phyloP scores from a whole-genome alignment of 2,888 invertebrate species.

The Dilophus febrilis region DNA sequence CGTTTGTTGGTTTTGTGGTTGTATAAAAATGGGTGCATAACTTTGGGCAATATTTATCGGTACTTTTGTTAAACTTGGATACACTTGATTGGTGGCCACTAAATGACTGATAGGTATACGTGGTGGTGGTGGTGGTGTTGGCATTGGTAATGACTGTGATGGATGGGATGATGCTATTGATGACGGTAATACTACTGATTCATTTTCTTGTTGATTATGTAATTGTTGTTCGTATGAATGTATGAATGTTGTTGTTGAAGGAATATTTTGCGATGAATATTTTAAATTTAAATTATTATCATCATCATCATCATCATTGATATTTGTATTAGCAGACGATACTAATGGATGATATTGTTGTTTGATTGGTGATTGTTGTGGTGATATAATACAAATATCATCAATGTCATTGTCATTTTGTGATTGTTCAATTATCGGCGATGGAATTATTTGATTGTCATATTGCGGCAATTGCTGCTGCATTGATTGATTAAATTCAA shows the following conservation, averaged over 20 bases:
- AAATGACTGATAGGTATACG: slow-evolving; percentile 23
- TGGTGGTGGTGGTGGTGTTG: slow-evolving; percentile 3
- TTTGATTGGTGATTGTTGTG: too few species aligned
- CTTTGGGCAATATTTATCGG: slow-evolving; percentile 26
- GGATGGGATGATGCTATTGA: slow-evolving; percentile 10
- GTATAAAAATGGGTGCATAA: slow-evolving; percentile 21
- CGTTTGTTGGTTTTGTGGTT: slow-evolving; percentile 10
- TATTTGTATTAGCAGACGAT: not conserved
- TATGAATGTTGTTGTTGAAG: too few species aligned
- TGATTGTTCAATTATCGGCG: slow-evolving; percentile 1
- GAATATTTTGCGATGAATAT: too few species aligned
- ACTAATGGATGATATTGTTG: too few species aligned
- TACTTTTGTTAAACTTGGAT: slow-evolving; percentile 21
- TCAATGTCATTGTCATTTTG: too few species aligned
- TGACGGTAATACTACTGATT: slow-evolving; percentile 4
- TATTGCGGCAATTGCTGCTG: not conserved
- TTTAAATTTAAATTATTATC: too few species aligned
- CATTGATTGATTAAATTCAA: not conserved
- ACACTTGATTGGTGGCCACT: slow-evolving; percentile 21
- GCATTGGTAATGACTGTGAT: slow-evolving; percentile 8
- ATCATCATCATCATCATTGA: too few species aligned
- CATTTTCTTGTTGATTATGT: too few species aligned
- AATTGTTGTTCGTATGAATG: too few species aligned
- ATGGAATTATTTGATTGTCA: not conserved
- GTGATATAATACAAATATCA: too few species aligned